Conservation (phyloP, 2,888 invertebrate genomes). For the Xestia rhomboidea region DNA sequence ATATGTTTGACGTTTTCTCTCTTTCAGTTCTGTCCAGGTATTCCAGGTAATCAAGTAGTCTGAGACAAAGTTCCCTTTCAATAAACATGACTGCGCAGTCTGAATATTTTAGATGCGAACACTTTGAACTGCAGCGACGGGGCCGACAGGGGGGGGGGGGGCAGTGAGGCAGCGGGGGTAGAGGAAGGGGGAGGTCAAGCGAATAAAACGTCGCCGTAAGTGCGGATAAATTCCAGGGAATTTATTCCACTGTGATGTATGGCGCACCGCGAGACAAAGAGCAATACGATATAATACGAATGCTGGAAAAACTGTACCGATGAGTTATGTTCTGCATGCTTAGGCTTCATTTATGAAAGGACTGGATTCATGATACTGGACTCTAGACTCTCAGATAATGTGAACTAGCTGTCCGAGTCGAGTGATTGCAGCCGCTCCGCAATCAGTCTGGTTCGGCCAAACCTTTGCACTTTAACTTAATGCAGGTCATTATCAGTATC, state of each 20-base stretch:
- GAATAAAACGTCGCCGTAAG: slow-evolving; percentile 67
- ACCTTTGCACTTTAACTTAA: neutral
- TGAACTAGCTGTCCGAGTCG: neutral
- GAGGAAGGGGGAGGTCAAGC: slow-evolving; percentile 56
- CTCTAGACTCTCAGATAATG: neutral
- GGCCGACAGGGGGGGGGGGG: neutral
- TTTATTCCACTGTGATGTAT: slow-evolving; percentile 64
- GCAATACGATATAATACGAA: slow-evolving; percentile 13
- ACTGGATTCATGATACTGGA: neutral
- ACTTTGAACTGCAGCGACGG: slow-evolving; percentile 52
- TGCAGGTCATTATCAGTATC: neutral
- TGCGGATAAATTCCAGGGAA: slow-evolving; percentile 67
- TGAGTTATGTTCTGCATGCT: neutral
- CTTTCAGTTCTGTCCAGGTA: slow-evolving; percentile 11
- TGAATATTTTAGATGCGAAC: slow-evolving; percentile 63
- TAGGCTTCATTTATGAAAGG: neutral
- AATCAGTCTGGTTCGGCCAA: neutral
- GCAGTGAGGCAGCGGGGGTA: neutral
- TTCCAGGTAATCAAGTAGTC: slow-evolving; percentile 49
- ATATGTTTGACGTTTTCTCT: slow-evolving; percentile 6
- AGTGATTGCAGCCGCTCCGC: neutral
- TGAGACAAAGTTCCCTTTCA: slow-evolving; percentile 64
- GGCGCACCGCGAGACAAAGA: slow-evolving; percentile 41
- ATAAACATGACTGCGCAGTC: slow-evolving; percentile 61
- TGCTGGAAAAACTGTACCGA: neutral